Percentiles rank a stretch among this genome's conserved stretches.
Evolutionary conservation across 1,140 invertebrate species (phyloP).

Genomic region (Wasmannia auropunctata): DNA sequence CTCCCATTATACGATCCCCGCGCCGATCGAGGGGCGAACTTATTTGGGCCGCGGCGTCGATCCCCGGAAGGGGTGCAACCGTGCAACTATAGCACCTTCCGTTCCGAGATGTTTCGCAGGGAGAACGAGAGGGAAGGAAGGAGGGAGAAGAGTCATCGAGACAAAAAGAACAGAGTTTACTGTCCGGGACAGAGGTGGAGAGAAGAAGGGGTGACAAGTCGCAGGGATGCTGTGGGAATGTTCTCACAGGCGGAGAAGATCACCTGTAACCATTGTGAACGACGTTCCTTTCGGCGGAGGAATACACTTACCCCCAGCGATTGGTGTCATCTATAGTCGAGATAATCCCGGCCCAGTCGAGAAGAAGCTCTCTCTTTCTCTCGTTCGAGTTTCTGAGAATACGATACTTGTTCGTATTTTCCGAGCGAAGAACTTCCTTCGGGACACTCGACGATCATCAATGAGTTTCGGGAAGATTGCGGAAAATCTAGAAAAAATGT

Average conservation of each 20-base stretch:
- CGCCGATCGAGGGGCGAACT: constrained; percentile 74
- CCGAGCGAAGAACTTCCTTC: not conserved
- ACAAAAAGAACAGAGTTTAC: constrained; percentile 66
- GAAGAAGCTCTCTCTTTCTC: not conserved
- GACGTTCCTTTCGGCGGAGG: constrained; percentile 36
- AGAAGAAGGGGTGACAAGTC: constrained; percentile 77
- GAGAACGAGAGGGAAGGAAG: constrained; percentile 38
- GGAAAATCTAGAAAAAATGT: not conserved
- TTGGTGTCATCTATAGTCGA: constrained; percentile 62
- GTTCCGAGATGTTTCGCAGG: constrained; percentile 53
- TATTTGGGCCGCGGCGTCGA: constrained; percentile 61
- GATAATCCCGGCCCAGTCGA: constrained; percentile 18
- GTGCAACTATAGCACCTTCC: constrained; percentile 69
- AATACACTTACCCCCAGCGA: constrained; percentile 64
- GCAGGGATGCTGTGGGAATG: constrained; percentile 82
- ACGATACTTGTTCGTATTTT: constrained; percentile 23
- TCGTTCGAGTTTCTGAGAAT: not conserved
- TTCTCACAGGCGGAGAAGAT: constrained; percentile 81
- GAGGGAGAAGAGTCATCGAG: constrained; percentile 43
- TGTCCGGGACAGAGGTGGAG: constrained; percentile 43
- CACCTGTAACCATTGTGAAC: constrained; percentile 78
- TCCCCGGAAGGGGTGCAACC: constrained; percentile 56
- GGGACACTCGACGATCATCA: not conserved
- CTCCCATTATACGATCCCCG: constrained; percentile 77
- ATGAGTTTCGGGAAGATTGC: not conserved